Evolutionary conservation across 2,113 vertebrate genomes (phyloP).

Genomic region (Mobula hypostoma): DNA sequence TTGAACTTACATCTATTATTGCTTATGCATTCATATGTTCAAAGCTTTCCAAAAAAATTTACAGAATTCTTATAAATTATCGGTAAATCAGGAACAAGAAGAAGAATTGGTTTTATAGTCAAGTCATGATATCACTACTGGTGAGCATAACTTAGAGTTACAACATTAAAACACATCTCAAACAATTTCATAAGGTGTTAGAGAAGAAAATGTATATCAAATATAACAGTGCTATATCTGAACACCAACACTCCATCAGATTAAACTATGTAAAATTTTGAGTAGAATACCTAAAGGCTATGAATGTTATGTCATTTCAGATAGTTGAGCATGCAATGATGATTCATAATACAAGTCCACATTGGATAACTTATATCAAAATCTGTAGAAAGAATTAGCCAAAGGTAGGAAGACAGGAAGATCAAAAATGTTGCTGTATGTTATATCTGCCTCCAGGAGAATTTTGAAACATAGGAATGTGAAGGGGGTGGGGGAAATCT

Average conservation of each 20-base stretch:
- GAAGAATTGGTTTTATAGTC: not conserved
- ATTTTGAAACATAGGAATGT: not conserved
- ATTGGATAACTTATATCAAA: not conserved
- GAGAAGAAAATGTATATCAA: not conserved
- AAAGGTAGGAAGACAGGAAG: not conserved
- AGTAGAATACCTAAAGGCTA: not conserved
- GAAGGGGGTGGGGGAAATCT: too few relatives aligned
- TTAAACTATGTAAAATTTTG: constrained; percentile 13
- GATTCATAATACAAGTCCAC: not conserved
- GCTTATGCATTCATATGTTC: too few relatives aligned
- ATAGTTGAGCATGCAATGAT: not conserved
- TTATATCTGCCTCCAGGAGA: not conserved
- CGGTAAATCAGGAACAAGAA: not conserved
- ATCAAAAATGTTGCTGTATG: constrained; percentile 13
- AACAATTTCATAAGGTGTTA: not conserved
- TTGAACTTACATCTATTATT: too few relatives aligned
- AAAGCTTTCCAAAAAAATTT: not conserved
- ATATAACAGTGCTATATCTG: not conserved
- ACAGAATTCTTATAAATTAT: not conserved
- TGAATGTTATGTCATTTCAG: not conserved
- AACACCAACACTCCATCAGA: constrained; percentile 9
- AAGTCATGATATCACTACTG: not conserved
- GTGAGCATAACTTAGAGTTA: not conserved
- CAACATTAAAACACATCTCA: not conserved
- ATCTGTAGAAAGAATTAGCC: constrained; percentile 1